phyloP scores from a whole-genome alignment of 2,888 invertebrate species.

The Neoaliturus tenellus region DNA sequence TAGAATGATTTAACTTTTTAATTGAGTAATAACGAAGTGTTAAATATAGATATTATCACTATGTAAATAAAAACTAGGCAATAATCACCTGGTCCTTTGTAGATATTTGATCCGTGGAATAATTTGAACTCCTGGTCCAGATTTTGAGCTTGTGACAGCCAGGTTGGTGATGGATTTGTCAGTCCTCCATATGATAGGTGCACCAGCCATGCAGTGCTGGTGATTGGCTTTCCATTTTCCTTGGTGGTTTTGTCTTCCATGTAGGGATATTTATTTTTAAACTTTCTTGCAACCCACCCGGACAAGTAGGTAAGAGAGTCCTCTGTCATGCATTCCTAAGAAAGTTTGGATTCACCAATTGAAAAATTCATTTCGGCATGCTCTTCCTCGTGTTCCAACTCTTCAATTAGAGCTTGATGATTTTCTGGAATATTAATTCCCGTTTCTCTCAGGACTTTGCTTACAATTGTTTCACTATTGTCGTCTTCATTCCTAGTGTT shows the following conservation, averaged over 20 bases:
- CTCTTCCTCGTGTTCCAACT: neutral
- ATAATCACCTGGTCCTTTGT: neutral
- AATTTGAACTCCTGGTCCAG: neutral
- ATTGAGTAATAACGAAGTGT: too few species aligned
- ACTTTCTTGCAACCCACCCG: conserved; percentile 29
- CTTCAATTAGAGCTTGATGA: neutral
- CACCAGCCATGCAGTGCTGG: neutral
- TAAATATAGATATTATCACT: too few species aligned
- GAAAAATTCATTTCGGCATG: neutral
- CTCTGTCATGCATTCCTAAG: neutral
- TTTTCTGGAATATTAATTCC: conserved; percentile 15
- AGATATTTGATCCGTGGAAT: neutral
- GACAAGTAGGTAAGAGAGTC: neutral
- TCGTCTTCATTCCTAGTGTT: conserved; percentile 34
- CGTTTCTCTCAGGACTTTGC: conserved; percentile 11
- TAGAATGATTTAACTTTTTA: too few species aligned
- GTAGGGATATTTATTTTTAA: neutral
- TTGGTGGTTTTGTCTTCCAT: neutral
- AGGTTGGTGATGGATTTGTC: conserved; percentile 13
- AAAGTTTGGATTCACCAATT: neutral
- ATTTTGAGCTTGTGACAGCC: neutral
- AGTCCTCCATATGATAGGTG: conserved; percentile 32
- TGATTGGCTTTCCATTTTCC: neutral
- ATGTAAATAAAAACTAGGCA: too few species aligned
- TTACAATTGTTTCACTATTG: conserved; percentile 36